Evolutionary conservation across 2,888 invertebrate genomes (phyloP), one percentile per base, ranked within the genome.

Genomic region (Marasmarcha lunaedactyla): DNA sequence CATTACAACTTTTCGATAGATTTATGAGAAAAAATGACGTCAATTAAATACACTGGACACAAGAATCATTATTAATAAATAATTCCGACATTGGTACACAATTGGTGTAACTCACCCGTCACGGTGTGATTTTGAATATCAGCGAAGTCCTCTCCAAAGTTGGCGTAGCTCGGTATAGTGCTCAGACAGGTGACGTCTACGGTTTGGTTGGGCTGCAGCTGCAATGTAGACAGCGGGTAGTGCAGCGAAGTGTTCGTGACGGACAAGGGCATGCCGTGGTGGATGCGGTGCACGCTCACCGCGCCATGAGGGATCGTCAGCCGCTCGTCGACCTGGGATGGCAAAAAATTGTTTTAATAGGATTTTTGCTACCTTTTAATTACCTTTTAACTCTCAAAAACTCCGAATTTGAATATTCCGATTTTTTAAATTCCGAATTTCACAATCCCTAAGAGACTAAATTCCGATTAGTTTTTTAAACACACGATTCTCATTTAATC

Each of bases 111-210:
- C 86, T 87, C 71, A 92, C 93, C 90, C 58, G 87, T 84, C 37
- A 90, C 88, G 14, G 90, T 89, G 55, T 87, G 86, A 44, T 88
- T 89, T 64, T 89, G 88, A 35, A 89, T 83, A 65, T 93, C 92
- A 36, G 92, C 92, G 53, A 89, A 93, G 35, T 88, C 86, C 49
- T 89, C 89, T 25, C 85, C 87, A 37, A 86, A 72, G 39, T 85
- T 88, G 1, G 90, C 87, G 51, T 89, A 90, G 52, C 89, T 88
- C 0, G 93, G 93, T 57, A 93, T 93, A 40, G 93, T 92, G 51
- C 92, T 87, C 48, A 91, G 76, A 59, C 93, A 93, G 46, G 90
- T 91, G 55, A 93, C 86, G 52, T 89, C 87, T 48, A 92, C 84
- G 33, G 88, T 86, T 41, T 90, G 90, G 62, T 90, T 89, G 37